Conservation (phyloP, 1,140 invertebrate species). For the Bombus waltoni region DNA sequence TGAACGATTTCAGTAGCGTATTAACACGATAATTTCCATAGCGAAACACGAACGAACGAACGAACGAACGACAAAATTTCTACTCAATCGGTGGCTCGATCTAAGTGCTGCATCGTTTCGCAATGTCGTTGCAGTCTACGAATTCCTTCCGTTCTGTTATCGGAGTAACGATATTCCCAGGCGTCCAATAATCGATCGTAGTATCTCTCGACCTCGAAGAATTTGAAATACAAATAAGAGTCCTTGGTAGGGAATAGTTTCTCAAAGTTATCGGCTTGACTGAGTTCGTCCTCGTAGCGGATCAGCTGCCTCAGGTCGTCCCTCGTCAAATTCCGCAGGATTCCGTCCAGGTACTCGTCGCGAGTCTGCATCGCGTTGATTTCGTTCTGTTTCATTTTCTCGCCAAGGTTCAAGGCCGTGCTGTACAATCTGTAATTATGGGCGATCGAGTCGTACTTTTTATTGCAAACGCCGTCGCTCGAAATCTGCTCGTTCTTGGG, state of each 20-base stretch:
- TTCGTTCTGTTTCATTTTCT: slow-evolving; percentile 82
- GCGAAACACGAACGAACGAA: background rate
- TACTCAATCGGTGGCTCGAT: background rate
- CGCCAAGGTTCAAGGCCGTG: slow-evolving; percentile 78
- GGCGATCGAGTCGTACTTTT: slow-evolving; percentile 53
- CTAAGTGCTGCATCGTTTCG: slow-evolving; percentile 11
- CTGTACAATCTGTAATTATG: slow-evolving; percentile 78
- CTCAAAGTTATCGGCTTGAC: slow-evolving; percentile 88
- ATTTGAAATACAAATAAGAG: slow-evolving; percentile 91
- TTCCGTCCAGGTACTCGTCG: slow-evolving; percentile 87
- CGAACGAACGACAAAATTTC: background rate
- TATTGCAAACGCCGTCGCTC: slow-evolving; percentile 55
- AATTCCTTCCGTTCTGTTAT: slow-evolving; percentile 87
- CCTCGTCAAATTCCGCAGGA: slow-evolving; percentile 90
- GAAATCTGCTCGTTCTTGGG: slow-evolving; percentile 82
- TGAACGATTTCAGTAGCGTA: background rate
- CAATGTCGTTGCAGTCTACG: background rate
- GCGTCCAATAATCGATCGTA: slow-evolving; percentile 97
- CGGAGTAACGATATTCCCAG: slow-evolving; percentile 91
- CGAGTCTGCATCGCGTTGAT: slow-evolving; percentile 85
- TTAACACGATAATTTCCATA: background rate
- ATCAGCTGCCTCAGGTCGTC: slow-evolving; percentile 95
- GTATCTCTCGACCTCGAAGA: slow-evolving; percentile 92
- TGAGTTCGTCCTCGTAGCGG: slow-evolving; percentile 94
- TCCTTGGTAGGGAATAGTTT: slow-evolving; percentile 93